Evolutionary conservation across 2,888 invertebrate species (phyloP).

Genomic region (Meteorus cinctellus): DNA sequence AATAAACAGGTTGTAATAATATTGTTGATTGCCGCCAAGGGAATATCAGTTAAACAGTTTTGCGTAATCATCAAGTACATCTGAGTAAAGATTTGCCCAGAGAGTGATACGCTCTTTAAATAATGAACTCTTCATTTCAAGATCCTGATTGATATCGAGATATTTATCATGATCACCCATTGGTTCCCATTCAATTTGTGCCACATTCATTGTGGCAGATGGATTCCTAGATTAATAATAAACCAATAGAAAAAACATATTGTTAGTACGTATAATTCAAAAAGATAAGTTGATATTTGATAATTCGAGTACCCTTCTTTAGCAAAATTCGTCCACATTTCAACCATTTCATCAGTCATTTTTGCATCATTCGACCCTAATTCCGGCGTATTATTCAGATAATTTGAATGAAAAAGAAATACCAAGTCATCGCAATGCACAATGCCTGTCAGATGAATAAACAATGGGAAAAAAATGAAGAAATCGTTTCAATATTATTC

Average conservation of each 20-base stretch:
- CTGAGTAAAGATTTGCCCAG: constrained; percentile 73
- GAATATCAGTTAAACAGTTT: constrained; percentile 51
- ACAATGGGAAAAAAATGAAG: neutral
- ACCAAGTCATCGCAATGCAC: constrained; percentile 75
- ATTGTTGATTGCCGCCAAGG: neutral
- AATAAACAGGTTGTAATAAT: neutral
- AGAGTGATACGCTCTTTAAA: constrained; percentile 69
- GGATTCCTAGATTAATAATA: constrained; percentile 67
- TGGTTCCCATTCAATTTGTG: constrained; percentile 71
- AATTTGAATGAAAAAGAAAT: constrained; percentile 72
- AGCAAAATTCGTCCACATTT: constrained; percentile 74
- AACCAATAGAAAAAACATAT: neutral
- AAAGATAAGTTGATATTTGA: no score
- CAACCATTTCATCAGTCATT: constrained; percentile 70
- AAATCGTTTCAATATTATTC: neutral
- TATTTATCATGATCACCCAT: constrained; percentile 66
- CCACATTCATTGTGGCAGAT: constrained; percentile 63
- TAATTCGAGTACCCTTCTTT: constrained; percentile 69
- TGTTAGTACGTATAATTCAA: no score
- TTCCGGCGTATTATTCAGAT: constrained; percentile 67
- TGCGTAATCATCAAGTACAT: constrained; percentile 55
- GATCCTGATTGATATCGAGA: constrained; percentile 67
- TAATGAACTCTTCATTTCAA: constrained; percentile 63
- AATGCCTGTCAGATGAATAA: constrained; percentile 64
- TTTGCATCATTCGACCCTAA: constrained; percentile 64